Percentiles rank a stretch among this genome's conserved stretches.
These are phyloP conservation scores for Bradypodion pumilum DNA, from an alignment of 2,797 vertebrate species.

Conservation along the genomic window DNA sequence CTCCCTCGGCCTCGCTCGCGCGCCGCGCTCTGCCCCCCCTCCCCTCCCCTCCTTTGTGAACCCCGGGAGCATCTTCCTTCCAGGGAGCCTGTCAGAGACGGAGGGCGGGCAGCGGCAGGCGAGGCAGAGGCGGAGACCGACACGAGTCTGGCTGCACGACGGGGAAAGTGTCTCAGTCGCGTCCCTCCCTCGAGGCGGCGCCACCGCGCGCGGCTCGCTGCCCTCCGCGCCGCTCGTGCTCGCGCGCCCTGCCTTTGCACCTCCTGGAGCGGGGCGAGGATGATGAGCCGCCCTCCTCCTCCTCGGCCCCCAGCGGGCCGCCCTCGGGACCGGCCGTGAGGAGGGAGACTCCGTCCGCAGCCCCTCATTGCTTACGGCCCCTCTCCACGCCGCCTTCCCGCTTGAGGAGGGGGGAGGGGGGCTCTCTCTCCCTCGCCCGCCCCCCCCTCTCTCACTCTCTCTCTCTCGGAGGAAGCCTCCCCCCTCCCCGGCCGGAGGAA, in stretches of 20 bases:
- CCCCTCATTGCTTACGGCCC: background rate
- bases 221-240: background rate
- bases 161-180: conserved; percentile 30
- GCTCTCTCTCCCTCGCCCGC: too few relatives aligned
- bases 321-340: conserved; percentile 44
- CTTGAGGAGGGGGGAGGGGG: too few relatives aligned
- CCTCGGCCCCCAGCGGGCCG: conserved; percentile 48
- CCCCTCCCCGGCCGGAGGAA: conserved; percentile 64
- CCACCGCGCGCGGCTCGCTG: background rate
- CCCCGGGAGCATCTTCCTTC: conserved; percentile 33
- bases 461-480: conserved; percentile 33
- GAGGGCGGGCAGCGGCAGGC: conserved; percentile 3
- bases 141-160: conserved; percentile 63
- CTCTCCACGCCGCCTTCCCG: conserved; percentile 30
- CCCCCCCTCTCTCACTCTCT: conserved; percentile 14
- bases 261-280: conserved; percentile 46
- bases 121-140: conserved; percentile 33
- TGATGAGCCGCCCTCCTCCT: conserved; percentile 31
- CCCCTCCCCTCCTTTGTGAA: conserved; percentile 14
- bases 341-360: conserved; percentile 6
- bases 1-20: conserved; percentile 26
- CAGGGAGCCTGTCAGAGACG: conserved; percentile 8
- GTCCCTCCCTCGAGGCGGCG: conserved; percentile 22
- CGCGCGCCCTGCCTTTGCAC: conserved; percentile 12
- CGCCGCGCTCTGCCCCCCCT: background rate